Evolutionary conservation across 2,888 invertebrate species (phyloP), one percentile per base, ranked within the genome.

Genomic region (Panzeria rudis): DNA sequence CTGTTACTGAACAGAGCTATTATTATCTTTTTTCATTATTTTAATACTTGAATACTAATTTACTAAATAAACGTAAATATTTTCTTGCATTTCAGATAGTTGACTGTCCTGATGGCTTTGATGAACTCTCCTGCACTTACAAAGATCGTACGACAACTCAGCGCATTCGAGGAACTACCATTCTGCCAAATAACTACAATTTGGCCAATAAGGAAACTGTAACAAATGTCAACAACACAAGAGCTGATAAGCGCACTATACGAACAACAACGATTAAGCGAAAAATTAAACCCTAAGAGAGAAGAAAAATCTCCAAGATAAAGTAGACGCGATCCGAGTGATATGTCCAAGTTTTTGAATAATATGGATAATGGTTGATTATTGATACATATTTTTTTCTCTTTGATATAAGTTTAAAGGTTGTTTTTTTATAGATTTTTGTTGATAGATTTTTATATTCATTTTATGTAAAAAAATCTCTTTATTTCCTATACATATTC

Each of bases 81-180:
- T 29, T 29, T 29, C 2, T 29, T 5, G 3, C 0, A 61, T 17
- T 32, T 47, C 62, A 92, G 92, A 89, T 88, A 87, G 88, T 90
- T 66, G 95, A 95, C 91, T 95, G 95, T 88, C 92, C 94, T 1
- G 95, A 95, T 90, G 95, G 94, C 61, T 94, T 95, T 2, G 95
- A 95, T 86, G 95, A 95, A 87, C 93, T 94, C 81, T 94, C 94
- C 91, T 95, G 95, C 88, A 94, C 93, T 89, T 94, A 94, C 90
- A 94, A 93, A 91, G 91, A 91, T 17, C 88, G 90, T 15, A 89
- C 87, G 66, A 88, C 87, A 13, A 88, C 88, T 6, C 87, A 86
- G 5, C 86, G 83, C 17, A 86, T 75, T 35, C 86, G 87, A 47
- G 52, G 85, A 69, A 86, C 81, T 17, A 82, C 81, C 8, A 73